phyloP scores from a whole-genome alignment of 2,888 invertebrate genomes.

The Cheilosia vulpina region DNA sequence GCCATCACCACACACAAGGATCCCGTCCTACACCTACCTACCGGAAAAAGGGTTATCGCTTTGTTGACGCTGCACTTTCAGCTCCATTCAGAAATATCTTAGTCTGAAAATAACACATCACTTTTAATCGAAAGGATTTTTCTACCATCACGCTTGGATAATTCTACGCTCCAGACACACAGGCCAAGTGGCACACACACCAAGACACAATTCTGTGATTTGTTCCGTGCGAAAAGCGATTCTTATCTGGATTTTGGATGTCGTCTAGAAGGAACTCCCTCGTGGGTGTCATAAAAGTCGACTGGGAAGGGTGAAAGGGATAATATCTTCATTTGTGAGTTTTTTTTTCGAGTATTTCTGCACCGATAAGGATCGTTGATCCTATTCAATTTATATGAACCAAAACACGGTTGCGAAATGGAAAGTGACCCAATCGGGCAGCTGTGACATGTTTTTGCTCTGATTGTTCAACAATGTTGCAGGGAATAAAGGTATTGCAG shows the following conservation, averaged over 20 bases:
- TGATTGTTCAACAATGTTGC: slow-evolving; percentile 43
- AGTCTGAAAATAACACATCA: slow-evolving; percentile 40
- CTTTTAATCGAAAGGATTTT: slow-evolving; percentile 68
- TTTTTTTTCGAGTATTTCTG: slow-evolving; percentile 2
- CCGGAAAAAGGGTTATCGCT: slow-evolving; percentile 52
- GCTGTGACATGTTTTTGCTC: slow-evolving; percentile 50
- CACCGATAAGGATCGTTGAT: slow-evolving; percentile 63
- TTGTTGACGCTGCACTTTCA: slow-evolving; percentile 66
- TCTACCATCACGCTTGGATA: slow-evolving; percentile 53
- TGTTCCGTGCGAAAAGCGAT: slow-evolving; percentile 37
- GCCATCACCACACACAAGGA: slow-evolving; percentile 28
- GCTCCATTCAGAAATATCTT: slow-evolving; percentile 26
- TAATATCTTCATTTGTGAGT: slow-evolving; percentile 45
- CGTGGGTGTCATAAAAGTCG: slow-evolving; percentile 51
- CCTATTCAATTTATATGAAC: slow-evolving; percentile 46
- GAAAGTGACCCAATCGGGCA: slow-evolving; percentile 63
- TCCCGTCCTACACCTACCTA: background rate
- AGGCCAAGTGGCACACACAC: slow-evolving; percentile 40
- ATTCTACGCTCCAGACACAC: slow-evolving; percentile 54
- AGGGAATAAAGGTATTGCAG: background rate
- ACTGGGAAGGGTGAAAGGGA: slow-evolving; percentile 21
- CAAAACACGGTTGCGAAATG: slow-evolving; percentile 46
- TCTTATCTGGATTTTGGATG: slow-evolving; percentile 43
- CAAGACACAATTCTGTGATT: slow-evolving; percentile 27
- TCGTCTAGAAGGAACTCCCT: slow-evolving; percentile 24